Conservation (phyloP, 2,797 vertebrate species). For the Pteronotus mesoamericanus region DNA sequence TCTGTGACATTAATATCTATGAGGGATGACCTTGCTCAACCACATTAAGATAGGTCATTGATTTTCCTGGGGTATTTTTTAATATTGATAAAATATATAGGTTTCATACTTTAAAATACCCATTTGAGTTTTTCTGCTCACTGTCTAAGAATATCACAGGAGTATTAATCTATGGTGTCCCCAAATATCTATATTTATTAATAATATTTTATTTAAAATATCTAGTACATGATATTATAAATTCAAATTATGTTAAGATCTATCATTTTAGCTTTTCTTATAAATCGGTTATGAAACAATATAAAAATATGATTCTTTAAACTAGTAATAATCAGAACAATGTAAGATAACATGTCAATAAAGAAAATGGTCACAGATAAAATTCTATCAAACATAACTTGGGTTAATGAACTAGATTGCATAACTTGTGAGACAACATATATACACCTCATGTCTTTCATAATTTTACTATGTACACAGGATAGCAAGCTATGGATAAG, state of each 20-base stretch:
- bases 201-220: conserved; percentile 39
- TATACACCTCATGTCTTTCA: neutral
- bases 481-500: neutral
- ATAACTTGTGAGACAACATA: neutral
- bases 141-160: neutral
- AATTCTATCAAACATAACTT: neutral
- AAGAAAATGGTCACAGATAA: neutral
- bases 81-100: conserved; percentile 38
- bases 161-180: neutral
- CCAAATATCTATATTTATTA: conserved; percentile 48
- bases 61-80: conserved; percentile 40
- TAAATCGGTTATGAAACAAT: neutral
- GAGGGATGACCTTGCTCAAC: conserved; percentile 54
- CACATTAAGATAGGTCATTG: conserved; percentile 42
- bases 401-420: neutral
- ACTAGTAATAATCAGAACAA: neutral
- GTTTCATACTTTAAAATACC: neutral
- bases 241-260: conserved; percentile 28
- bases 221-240: neutral
- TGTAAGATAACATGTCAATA: neutral
- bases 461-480: neutral
- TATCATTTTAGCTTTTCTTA: neutral
- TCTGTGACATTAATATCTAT: conserved; percentile 34
- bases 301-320: neutral
- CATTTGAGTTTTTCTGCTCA: conserved; percentile 25